Evolutionary conservation across 2,113 vertebrate species (phyloP), one percentile per base, ranked within the genome.

Genomic region (Sterna hirundo): DNA sequence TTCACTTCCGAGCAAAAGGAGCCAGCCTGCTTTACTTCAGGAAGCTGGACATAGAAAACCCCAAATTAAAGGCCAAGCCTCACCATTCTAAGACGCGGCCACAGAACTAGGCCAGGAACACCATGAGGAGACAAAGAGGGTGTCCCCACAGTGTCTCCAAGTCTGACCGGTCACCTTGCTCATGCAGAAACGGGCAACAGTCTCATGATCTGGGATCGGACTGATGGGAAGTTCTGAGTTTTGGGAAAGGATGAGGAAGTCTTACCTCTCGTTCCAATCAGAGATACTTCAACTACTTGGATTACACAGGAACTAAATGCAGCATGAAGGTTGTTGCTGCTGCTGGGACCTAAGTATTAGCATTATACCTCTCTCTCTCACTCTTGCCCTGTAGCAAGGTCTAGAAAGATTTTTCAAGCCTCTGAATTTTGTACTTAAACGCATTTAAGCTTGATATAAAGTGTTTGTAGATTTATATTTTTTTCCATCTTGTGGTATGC

Each of bases 151-250:
- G 36, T 1, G 4, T 34, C 61, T 68, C n/a, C 8, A 70, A 70
- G 44, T 13, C 55, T 46, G 32, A 70, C 36, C 21, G 27, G 42
- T 8, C 34, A 52, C 8, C 23, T 78, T 0, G 2, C 51, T 68
- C 47, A 36, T 7, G 21, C 15, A 36, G 30, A 30, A 70, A 51
- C 2, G 11, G 44, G 44, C 68, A 74, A 38, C 36, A 69, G 30
- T 17, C 27, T 57, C 0, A 0, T 44, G 20, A 65, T 30, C 49
- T 71, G n/a, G 21, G 29, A 88, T 11, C 0, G 0, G 51, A 78
- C 51, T 66, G 34, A 78, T 8, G 6, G 30, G 38, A 70, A 70
- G 32, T 47, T 47, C 29, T 19, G 15, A 77, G 10, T n/a, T 90
- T 81, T 81, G 60, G 29, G 22, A 83, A 90, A 88, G 21, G 87